Evolutionary conservation across 2,888 invertebrate genomes (phyloP).

Genomic region (Caenorhabditis angaria): DNA sequence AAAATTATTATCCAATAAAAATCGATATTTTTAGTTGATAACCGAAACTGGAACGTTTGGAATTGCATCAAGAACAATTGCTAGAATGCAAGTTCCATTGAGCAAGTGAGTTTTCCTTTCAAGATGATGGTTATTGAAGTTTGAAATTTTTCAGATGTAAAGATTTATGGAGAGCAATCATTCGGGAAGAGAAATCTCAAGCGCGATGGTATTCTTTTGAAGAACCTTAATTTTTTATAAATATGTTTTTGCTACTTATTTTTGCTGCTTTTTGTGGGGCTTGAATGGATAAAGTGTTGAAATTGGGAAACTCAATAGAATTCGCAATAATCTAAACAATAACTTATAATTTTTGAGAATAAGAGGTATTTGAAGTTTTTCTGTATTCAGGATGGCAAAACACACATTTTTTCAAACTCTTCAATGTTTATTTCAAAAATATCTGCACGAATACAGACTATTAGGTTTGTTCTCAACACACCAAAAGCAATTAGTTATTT

Average conservation of each 20-base stretch:
- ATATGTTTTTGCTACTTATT: background rate
- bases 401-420: too few species aligned
- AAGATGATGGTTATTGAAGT: conserved; percentile 9
- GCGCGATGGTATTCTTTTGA: conserved; percentile 70
- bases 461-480: too few species aligned
- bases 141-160: conserved; percentile 59
- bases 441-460: too few species aligned
- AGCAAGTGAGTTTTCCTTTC: conserved; percentile 46
- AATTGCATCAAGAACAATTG: conserved; percentile 62
- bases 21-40: conserved; percentile 52
- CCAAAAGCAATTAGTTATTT: too few species aligned
- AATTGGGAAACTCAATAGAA: too few species aligned
- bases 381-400: too few species aligned
- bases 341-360: too few species aligned
- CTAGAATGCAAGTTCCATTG: conserved; percentile 66
- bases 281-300: too few species aligned
- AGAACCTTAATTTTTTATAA: conserved; percentile 58
- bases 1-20: background rate
- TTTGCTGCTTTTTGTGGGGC: too few species aligned
- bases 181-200: conserved; percentile 70
- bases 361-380: too few species aligned
- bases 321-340: too few species aligned
- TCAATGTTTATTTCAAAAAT: too few species aligned
- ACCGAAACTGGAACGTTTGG: conserved; percentile 71
- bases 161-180: conserved; percentile 71